phyloP scores from a whole-genome alignment of 2,113 vertebrate species.

The human region DNA sequence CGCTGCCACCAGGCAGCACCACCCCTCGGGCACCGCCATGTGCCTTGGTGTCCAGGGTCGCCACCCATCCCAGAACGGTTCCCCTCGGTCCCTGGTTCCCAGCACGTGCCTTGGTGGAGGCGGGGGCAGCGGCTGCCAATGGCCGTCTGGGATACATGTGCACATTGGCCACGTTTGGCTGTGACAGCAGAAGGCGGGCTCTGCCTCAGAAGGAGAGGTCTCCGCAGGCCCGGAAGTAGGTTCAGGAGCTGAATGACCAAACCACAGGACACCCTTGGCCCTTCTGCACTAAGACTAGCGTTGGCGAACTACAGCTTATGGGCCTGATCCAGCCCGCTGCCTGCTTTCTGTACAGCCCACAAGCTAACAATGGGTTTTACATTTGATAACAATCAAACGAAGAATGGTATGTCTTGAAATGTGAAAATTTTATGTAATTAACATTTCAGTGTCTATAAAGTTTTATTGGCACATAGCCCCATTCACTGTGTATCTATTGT shows the following conservation, averaged over 20 bases:
- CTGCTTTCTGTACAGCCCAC: not conserved
- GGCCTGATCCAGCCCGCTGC: not conserved
- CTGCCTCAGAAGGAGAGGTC: not conserved
- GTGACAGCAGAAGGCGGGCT: not conserved
- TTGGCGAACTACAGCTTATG: rapidly evolving
- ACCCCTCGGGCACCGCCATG: rapidly evolving
- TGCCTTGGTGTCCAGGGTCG: rapidly evolving
- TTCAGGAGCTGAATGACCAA: not conserved
- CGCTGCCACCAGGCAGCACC: rapidly evolving
- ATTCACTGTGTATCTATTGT: not conserved
- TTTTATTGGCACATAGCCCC: not conserved
- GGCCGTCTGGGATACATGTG: not conserved
- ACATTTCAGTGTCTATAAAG: not conserved
- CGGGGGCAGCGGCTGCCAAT: rapidly evolving
- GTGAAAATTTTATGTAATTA: not conserved
- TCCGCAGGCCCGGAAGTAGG: not conserved
- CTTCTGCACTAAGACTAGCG: not conserved
- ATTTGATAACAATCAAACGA: not conserved
- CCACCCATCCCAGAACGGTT: not conserved
- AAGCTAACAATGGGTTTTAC: not conserved
- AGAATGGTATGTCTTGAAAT: not conserved
- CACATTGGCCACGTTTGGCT: rapidly evolving
- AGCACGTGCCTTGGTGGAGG: rapidly evolving
- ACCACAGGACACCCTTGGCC: rapidly evolving
- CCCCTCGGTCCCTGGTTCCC: not conserved